Conservation (phyloP, 2,888 invertebrate genomes). For the Hedychridium roseum region DNA sequence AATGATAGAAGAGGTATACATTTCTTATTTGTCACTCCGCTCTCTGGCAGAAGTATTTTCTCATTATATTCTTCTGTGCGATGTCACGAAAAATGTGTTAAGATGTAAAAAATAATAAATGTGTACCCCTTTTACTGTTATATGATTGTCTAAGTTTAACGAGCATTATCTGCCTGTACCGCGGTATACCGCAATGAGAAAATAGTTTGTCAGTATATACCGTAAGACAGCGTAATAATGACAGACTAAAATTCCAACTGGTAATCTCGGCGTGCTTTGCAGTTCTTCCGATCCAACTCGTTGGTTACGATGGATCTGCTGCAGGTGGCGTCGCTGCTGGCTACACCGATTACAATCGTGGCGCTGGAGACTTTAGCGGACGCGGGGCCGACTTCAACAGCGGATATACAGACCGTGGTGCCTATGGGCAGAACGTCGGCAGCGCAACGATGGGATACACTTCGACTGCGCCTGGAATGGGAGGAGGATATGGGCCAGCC, state of each 20-base stretch:
- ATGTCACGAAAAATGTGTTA: too few species aligned
- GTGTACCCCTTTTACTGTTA: too few species aligned
- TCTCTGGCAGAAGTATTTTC: constrained; percentile 29
- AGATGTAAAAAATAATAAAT: too few species aligned
- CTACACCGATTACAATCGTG: constrained; percentile 59
- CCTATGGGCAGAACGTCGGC: constrained; percentile 57
- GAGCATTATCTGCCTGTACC: too few species aligned
- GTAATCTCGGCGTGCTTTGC: constrained; percentile 43
- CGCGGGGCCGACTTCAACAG: constrained; percentile 57
- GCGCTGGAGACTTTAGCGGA: constrained; percentile 58
- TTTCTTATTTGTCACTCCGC: constrained; percentile 4
- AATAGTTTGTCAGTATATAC: constrained; percentile 25
- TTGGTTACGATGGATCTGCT: constrained; percentile 53
- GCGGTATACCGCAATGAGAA: constrained; percentile 29
- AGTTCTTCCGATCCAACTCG: constrained; percentile 55
- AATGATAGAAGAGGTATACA: constrained; percentile 59
- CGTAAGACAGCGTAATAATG: constrained; percentile 16
- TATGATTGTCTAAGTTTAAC: too few species aligned
- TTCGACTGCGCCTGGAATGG: constrained; percentile 55
- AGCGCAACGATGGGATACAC: constrained; percentile 59
- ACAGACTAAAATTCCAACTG: constrained; percentile 39
- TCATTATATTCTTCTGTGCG: constrained; percentile 25
- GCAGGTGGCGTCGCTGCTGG: constrained; percentile 57
- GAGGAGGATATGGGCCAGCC: constrained; percentile 57
- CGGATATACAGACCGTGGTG: constrained; percentile 58